Base-by-base conservation (phyloP, 1,140 invertebrate genomes). In the Phymorhynchus buccinoides region DNA sequence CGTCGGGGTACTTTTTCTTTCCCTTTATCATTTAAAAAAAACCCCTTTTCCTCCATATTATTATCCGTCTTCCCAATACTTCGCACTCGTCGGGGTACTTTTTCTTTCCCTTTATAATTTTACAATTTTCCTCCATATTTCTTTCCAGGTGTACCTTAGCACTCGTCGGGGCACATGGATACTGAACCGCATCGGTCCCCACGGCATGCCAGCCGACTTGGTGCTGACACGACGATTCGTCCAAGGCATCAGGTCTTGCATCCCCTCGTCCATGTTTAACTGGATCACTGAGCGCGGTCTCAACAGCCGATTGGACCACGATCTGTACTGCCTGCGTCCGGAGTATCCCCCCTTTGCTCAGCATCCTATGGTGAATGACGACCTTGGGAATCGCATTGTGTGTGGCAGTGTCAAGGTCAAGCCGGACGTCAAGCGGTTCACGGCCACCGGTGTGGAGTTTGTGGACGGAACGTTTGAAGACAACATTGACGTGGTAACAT, bases 321-420 rank as follows among this genome's bases (percentile, higher is more conserved):
- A 92, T 37, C 32, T 91, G 1, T 95, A 94, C 71, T 66, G 81
- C 12, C 84, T 95, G 35, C 89, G 93, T 78, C 94, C 94, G 16
- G 88, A 91, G 39, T 92, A 94, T 88, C 85, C 90, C 22, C 90
- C 94, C n/a, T 89, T 93, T 18, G 87, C 91, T 7, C 93, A 94
- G 80, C 94, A 95, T 86, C 92, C 94, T 0, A 94, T 93, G 39
- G 89, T 95, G 3, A 95, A 95, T 84, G 94, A 95, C 85, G 93
- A 94, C 9, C 86, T 95, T 6, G 92, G 94, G 0, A 94, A 95
- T 86, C 88, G 94, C 71, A 92, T 95, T 12, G 87, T 93, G 27
- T 89, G 90, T 79, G 95, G 94, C 6, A 88, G 89, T 37, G 91
- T 95, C 35, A 90, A 88, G 6, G 88, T 94, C 30, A 93, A 92